These are phyloP conservation scores for Tenthredo notha DNA, from an alignment of 2,888 invertebrate species.

Conservation along the genomic window DNA sequence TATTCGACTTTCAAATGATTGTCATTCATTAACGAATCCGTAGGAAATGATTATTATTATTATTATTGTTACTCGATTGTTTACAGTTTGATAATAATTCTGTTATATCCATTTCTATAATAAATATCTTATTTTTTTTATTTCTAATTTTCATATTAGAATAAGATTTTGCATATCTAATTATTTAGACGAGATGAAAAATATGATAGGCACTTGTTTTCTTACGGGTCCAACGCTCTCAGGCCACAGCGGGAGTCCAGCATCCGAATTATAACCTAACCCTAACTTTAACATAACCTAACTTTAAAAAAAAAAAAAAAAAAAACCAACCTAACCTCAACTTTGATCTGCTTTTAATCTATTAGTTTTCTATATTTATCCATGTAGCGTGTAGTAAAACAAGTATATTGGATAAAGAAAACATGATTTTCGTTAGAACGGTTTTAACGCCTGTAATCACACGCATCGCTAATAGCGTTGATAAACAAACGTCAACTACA, in stretches of 20 bases:
- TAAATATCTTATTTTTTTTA: not conserved
- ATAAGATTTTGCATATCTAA: not conserved
- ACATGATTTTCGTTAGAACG: not conserved
- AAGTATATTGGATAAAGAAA: slow-evolving; percentile 31
- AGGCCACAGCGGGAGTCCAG: slow-evolving; percentile 50
- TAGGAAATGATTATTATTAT: not conserved
- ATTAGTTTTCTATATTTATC: slow-evolving; percentile 14
- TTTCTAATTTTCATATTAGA: not conserved
- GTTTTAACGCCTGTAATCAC: slow-evolving; percentile 10
- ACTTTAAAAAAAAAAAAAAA: not conserved
- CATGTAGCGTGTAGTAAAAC: not conserved
- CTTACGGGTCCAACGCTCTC: slow-evolving; percentile 39
- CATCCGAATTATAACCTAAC: not conserved
- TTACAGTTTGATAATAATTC: not conserved
- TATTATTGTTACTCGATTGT: not conserved
- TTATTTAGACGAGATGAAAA: not conserved
- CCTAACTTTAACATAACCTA: not conserved
- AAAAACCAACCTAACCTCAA: not conserved
- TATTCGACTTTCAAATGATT: not conserved
- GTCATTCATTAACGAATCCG: not conserved
- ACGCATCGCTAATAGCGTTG: not conserved
- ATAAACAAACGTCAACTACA: slow-evolving; percentile 33
- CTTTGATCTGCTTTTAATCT: slow-evolving; percentile 33
- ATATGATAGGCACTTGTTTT: slow-evolving; percentile 44
- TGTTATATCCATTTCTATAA: not conserved